These are phyloP conservation scores for Drosophila santomea DNA, from an alignment of 1,140 invertebrate genomes.

Conservation along the genomic window DNA sequence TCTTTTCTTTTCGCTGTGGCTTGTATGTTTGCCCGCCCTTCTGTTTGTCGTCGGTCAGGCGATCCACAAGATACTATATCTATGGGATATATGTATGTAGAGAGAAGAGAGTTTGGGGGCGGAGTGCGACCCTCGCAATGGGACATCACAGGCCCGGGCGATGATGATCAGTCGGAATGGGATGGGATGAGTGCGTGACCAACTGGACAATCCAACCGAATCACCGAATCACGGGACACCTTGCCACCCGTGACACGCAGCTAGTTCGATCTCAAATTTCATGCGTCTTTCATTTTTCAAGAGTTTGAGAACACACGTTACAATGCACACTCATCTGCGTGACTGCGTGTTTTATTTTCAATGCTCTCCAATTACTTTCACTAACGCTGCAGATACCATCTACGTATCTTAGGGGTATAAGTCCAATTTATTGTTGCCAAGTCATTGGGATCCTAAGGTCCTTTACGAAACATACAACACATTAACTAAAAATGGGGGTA, in stretches of 20 bases:
- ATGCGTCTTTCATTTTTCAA: constrained; percentile 17
- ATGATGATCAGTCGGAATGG: constrained; percentile 1
- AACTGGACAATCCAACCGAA: background rate
- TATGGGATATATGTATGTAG: constrained; percentile 4
- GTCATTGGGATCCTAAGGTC: background rate
- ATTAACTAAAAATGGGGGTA: no score
- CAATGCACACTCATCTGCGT: constrained; percentile 11
- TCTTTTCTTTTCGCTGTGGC: constrained; percentile 16
- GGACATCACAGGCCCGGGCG: constrained; percentile 18
- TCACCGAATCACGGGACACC: constrained; percentile 18
- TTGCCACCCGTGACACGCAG: constrained; percentile 25
- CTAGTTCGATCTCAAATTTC: constrained; percentile 13
- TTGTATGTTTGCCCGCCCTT: constrained; percentile 13
- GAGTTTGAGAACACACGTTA: background rate
- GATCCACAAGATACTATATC: constrained; percentile 21
- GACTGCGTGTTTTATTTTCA: background rate
- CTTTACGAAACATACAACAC: background rate
- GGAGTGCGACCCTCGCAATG: constrained; percentile 33
- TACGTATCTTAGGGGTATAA: background rate
- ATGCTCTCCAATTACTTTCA: constrained; percentile 13
- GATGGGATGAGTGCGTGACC: constrained; percentile 43
- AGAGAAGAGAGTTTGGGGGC: background rate
- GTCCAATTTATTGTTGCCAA: background rate
- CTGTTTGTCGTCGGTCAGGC: constrained; percentile 43
- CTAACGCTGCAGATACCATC: background rate